Conservation (phyloP, 2,888 invertebrate genomes). For the Parnassius glacialis region DNA sequence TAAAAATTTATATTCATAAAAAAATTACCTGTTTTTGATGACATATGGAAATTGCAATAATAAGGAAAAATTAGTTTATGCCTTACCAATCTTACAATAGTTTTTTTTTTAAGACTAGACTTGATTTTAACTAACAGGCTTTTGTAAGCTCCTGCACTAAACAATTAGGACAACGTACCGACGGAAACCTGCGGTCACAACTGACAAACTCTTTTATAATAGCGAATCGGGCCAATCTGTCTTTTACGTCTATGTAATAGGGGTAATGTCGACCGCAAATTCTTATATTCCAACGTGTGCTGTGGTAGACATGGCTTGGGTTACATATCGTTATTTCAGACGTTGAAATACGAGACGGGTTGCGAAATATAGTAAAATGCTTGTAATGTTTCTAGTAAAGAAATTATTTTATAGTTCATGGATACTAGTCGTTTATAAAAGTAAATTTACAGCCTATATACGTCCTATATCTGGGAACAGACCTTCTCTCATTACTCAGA, state of each 20-base stretch:
- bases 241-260: slow-evolving; percentile 35
- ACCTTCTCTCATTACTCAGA: too few species aligned
- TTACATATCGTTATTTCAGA: slow-evolving; percentile 51
- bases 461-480: too few species aligned
- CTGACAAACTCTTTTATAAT: slow-evolving; percentile 40
- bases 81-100: too few species aligned
- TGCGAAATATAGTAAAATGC: slow-evolving; percentile 9
- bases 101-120: too few species aligned
- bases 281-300: slow-evolving; percentile 22
- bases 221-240: slow-evolving; percentile 33
- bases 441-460: too few species aligned
- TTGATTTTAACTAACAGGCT: too few species aligned
- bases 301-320: slow-evolving; percentile 41
- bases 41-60: too few species aligned
- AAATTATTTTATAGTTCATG: too few species aligned
- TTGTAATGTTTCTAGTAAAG: background rate
- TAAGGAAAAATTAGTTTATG: too few species aligned
- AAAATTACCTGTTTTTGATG: too few species aligned
- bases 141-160: slow-evolving; percentile 8
- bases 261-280: slow-evolving; percentile 32
- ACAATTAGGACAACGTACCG: slow-evolving; percentile 1
- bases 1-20: too few species aligned
- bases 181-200: slow-evolving; percentile 9
- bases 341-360: slow-evolving; percentile 46
- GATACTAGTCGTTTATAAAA: too few species aligned